Conservation (phyloP, 1,140 invertebrate genomes). For the Oryzaephilus surinamensis region DNA sequence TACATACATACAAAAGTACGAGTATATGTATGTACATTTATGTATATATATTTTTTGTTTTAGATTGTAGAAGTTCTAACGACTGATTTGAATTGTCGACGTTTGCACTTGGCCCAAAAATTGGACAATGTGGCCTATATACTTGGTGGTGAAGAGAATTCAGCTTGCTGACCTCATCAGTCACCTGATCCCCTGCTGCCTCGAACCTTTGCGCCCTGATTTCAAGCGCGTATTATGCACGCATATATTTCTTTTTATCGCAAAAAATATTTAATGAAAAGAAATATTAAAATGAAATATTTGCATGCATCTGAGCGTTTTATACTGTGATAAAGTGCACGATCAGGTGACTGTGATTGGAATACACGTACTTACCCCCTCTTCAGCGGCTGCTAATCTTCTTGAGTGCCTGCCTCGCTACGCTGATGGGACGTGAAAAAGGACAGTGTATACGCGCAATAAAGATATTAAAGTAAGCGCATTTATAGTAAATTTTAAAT, state of each 20-base stretch:
- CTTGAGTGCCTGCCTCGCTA: conserved; percentile 37
- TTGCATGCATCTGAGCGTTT: conserved; percentile 29
- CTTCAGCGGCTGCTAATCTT: conserved; percentile 34
- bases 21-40: neutral
- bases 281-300: conserved; percentile 12
- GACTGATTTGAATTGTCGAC: conserved; percentile 67
- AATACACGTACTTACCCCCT: conserved; percentile 36
- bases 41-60: conserved; percentile 15
- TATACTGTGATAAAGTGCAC: conserved; percentile 38
- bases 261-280: neutral
- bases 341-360: conserved; percentile 37
- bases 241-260: conserved; percentile 10
- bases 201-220: conserved; percentile 30
- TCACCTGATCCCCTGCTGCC: conserved; percentile 40
- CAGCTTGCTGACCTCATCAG: conserved; percentile 43
- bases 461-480: too few species aligned
- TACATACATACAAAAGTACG: too few species aligned
- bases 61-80: conserved; percentile 75
- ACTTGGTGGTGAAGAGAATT: conserved; percentile 64
- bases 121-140: conserved; percentile 83
- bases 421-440: conserved; percentile 33
- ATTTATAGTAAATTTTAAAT: too few species aligned
- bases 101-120: conserved; percentile 79
- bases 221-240: conserved; percentile 26
- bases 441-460: conserved; percentile 28